Percentiles rank a stretch among this genome's conserved stretches.
phyloP scores from a whole-genome alignment of 2,888 invertebrate genomes.

The Leucozona laternaria region DNA sequence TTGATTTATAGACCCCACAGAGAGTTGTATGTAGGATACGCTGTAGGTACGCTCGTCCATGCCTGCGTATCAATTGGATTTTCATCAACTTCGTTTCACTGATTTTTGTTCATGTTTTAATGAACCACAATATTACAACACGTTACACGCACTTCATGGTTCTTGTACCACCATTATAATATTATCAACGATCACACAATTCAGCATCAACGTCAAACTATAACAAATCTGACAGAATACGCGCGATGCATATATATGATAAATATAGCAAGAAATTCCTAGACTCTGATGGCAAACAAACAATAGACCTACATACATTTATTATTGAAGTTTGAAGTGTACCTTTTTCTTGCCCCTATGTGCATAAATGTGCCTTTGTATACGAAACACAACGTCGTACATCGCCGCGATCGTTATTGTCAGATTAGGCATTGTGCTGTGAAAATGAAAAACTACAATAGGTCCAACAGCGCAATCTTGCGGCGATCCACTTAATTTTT shows the following conservation, averaged over 20 bases:
- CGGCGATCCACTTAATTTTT: constrained; percentile 54
- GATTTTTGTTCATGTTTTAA: constrained; percentile 51
- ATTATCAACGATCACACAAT: constrained; percentile 42
- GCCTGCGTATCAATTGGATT: constrained; percentile 73
- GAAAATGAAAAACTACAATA: constrained; percentile 66
- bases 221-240: constrained; percentile 56
- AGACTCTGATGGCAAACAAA: constrained; percentile 60
- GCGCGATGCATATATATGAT: background rate
- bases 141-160: background rate
- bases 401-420: background rate
- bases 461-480: constrained; percentile 43
- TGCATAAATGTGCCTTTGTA: background rate
- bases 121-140: constrained; percentile 48
- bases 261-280: constrained; percentile 41
- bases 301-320: constrained; percentile 71
- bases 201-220: constrained; percentile 59
- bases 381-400: background rate
- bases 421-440: constrained; percentile 41
- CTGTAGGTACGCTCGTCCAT: constrained; percentile 27
- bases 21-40: background rate
- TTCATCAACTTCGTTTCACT: constrained; percentile 60
- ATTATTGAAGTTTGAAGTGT: constrained; percentile 18
- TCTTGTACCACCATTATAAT: constrained; percentile 49
- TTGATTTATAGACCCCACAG: constrained; percentile 65
- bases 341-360: constrained; percentile 56